These are phyloP conservation scores for Aphelenchoides avenae DNA, from an alignment of 1,140 invertebrate species.

Conservation along the genomic window DNA sequence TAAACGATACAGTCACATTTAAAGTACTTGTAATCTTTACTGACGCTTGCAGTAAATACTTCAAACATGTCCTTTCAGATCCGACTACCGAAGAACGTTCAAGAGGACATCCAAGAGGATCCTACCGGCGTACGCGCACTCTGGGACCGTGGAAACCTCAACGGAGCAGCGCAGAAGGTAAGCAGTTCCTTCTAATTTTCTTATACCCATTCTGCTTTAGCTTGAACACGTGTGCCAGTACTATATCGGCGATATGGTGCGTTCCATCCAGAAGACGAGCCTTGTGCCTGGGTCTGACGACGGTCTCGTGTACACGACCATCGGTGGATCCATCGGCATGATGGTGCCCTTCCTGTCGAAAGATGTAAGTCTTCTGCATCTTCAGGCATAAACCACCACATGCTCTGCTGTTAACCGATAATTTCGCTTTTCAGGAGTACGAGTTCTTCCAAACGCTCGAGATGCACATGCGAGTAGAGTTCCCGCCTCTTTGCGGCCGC, in stretches of 20 bases:
- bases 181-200: constrained; percentile 4
- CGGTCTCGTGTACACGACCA: constrained; percentile 87
- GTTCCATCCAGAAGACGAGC: constrained; percentile 76
- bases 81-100: constrained; percentile 79
- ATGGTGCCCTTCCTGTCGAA: constrained; percentile 94
- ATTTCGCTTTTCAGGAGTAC: constrained; percentile 70
- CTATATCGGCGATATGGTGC: constrained; percentile 87
- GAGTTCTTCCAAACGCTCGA: constrained; percentile 99
- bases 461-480: constrained; percentile 98
- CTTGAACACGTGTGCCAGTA: constrained; percentile 84
- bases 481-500: constrained; percentile 87
- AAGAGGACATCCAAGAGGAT: constrained; percentile 97
- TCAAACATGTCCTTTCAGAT: constrained; percentile 63
- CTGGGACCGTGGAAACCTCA: constrained; percentile 92
- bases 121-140: constrained; percentile 95
- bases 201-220: constrained; percentile 51
- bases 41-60: constrained; percentile 1
- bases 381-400: neutral
- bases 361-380: constrained; percentile 66
- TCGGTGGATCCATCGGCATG: constrained; percentile 90
- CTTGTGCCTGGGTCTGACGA: constrained; percentile 94
- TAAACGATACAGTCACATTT: neutral
- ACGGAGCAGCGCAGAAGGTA: constrained; percentile 91
- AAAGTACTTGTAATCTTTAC: constrained; percentile 9
- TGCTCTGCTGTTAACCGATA: neutral